phyloP scores from a whole-genome alignment of 2,113 vertebrate species.

The Panthera uncia region DNA sequence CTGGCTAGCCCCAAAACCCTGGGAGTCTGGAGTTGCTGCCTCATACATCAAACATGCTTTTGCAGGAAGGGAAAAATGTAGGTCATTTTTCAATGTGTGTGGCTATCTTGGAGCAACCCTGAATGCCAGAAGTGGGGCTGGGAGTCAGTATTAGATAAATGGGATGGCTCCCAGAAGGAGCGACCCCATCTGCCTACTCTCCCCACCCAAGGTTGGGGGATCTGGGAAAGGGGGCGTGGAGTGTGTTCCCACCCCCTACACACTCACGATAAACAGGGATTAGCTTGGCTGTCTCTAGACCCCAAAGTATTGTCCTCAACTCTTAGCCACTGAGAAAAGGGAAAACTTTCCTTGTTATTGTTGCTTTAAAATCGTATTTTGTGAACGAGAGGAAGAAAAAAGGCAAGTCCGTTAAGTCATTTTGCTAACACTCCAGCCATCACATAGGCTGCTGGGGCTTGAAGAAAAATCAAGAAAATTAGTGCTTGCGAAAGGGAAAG shows the following conservation, averaged over 20 bases:
- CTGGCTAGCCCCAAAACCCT: neutral
- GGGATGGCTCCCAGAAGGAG: neutral
- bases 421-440: slow-evolving; percentile 5
- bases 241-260: neutral
- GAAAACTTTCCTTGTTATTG: neutral
- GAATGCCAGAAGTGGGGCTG: neutral
- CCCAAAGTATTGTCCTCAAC: neutral
- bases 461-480: slow-evolving; percentile 59
- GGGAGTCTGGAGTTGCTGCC: neutral
- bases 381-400: neutral
- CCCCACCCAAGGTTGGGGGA: neutral
- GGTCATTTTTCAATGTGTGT: slow-evolving; percentile 4
- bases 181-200: neutral
- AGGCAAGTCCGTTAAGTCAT: neutral
- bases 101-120: neutral
- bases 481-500: neutral
- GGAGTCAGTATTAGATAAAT: neutral
- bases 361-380: slow-evolving; percentile 18
- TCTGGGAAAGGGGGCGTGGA: neutral
- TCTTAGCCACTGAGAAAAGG: neutral
- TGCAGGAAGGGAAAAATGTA: neutral
- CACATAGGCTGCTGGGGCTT: neutral
- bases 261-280: neutral
- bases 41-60: slow-evolving; percentile 23
- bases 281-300: neutral